Evolutionary conservation across 1,140 invertebrate species (phyloP).

Genomic region (Homarus americanus): DNA sequence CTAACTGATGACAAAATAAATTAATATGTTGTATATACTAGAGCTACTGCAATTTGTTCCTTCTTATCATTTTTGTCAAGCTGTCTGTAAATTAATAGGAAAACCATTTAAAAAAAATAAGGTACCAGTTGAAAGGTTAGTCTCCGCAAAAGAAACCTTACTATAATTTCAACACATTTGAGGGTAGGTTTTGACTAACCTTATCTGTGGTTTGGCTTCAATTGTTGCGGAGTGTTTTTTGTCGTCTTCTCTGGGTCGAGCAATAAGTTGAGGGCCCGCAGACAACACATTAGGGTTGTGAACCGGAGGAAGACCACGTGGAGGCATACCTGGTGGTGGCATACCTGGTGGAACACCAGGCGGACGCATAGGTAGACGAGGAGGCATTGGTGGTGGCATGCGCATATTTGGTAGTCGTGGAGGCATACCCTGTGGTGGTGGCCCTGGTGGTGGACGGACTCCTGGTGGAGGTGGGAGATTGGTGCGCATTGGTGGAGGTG

Average conservation of each 20-base stretch:
- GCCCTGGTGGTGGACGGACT: conserved; percentile 81
- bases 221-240: conserved; percentile 89
- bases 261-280: conserved; percentile 90
- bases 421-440: conserved; percentile 81
- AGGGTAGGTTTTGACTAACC: conserved; percentile 73
- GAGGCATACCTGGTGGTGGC: conserved; percentile 78
- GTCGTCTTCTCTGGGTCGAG: conserved; percentile 78
- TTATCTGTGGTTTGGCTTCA: conserved; percentile 96
- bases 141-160: no score
- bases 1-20: no score
- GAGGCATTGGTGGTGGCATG: conserved; percentile 80
- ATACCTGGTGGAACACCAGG: conserved; percentile 77
- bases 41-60: no score
- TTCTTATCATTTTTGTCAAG: no score
- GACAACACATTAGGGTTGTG: conserved; percentile 87
- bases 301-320: conserved; percentile 73
- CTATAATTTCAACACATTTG: no score
- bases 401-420: conserved; percentile 77
- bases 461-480: conserved; percentile 76
- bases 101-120: no score
- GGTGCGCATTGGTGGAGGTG: conserved; percentile 75
- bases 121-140: no score
- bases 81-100: no score
- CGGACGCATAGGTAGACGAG: conserved; percentile 81
- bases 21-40: no score